These are phyloP conservation scores for Mus caroli DNA, from an alignment of 2,797 vertebrate species.

Conservation along the genomic window DNA sequence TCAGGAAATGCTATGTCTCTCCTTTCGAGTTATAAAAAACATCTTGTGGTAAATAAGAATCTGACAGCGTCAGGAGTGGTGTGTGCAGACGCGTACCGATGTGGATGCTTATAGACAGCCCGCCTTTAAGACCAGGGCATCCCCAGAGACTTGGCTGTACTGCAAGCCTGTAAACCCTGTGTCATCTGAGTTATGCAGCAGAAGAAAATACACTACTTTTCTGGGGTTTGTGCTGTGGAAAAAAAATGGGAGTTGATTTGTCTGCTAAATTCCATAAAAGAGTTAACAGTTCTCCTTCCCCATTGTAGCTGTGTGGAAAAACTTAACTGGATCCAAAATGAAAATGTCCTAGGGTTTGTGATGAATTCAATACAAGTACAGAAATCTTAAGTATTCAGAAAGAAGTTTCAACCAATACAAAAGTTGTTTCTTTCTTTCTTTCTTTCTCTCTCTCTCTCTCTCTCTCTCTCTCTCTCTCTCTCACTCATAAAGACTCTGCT, in stretches of 20 bases:
- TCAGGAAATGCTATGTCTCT: conserved; percentile 4
- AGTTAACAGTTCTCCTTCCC: conserved; percentile 58
- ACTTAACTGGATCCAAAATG: conserved; percentile 60
- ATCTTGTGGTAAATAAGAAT: conserved; percentile 62
- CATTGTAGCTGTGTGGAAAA: conserved; percentile 67
- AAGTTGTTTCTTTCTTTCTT: not conserved
- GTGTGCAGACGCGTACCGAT: not conserved
- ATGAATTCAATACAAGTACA: conserved; percentile 57
- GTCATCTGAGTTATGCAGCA: conserved; percentile 14
- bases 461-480: not conserved
- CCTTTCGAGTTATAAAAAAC: conserved; percentile 49
- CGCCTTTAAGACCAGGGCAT: conserved; percentile 52
- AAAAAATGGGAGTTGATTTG: conserved; percentile 62
- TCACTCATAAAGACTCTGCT: not conserved
- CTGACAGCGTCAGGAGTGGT: not conserved
- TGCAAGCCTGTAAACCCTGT: not conserved
- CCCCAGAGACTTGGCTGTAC: not conserved
- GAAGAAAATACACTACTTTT: conserved; percentile 31
- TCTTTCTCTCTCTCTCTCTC: not conserved
- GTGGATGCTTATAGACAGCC: conserved; percentile 28
- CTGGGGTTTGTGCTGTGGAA: conserved; percentile 31
- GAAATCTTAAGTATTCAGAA: conserved; percentile 54
- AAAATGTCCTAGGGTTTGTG: conserved; percentile 48
- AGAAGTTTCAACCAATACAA: conserved; percentile 49
- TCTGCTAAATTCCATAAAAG: conserved; percentile 57